phyloP scores from a whole-genome alignment of 1,140 invertebrate species.

The Caenorhabditis remanei region DNA sequence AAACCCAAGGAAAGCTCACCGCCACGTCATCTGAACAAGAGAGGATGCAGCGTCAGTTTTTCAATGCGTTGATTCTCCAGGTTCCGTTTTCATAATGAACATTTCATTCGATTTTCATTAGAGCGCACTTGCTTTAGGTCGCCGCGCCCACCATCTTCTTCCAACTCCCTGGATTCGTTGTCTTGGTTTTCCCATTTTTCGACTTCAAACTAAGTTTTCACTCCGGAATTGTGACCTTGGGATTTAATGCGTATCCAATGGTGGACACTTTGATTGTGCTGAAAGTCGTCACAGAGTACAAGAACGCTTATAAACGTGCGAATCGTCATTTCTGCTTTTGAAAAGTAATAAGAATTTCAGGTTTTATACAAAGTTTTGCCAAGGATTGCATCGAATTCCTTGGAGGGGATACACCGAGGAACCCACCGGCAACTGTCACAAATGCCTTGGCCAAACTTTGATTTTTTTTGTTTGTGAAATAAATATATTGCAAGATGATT shows the following conservation, averaged over 20 bases:
- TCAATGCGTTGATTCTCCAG: background rate
- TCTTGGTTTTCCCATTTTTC: background rate
- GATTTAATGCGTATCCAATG: background rate
- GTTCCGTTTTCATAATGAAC: too few species aligned
- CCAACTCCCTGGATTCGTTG: background rate
- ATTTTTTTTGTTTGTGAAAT: background rate
- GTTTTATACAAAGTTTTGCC: background rate
- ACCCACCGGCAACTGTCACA: background rate
- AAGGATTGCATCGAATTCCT: background rate
- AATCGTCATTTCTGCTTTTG: too few species aligned
- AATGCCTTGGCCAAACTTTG: background rate
- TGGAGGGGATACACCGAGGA: background rate
- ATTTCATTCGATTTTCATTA: background rate
- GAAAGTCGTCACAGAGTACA: slow-evolving; percentile 11
- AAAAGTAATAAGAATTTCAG: background rate
- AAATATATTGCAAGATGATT: too few species aligned
- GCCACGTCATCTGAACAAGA: background rate
- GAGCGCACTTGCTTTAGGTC: background rate
- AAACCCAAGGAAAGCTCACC: background rate
- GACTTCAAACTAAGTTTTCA: slow-evolving; percentile 5
- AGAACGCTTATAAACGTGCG: background rate
- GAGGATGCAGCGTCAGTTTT: background rate
- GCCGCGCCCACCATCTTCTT: background rate
- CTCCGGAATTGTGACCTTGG: background rate
- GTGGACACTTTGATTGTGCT: background rate